These are phyloP conservation scores for Chalcis sispes DNA, from an alignment of 2,888 invertebrate genomes.

Conservation along the genomic window DNA sequence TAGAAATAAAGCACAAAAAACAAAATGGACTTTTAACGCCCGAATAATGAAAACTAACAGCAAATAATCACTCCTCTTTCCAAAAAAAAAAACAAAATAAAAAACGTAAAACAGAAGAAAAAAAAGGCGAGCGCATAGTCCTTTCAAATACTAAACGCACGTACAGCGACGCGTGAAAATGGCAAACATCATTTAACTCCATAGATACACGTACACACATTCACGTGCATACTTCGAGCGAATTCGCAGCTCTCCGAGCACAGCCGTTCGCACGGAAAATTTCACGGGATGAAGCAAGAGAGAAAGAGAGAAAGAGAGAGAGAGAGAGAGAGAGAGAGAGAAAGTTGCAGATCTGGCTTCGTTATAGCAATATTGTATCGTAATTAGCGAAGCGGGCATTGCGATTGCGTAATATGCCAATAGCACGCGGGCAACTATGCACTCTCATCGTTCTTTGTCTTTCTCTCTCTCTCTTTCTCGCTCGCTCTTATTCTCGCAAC, in stretches of 20 bases:
- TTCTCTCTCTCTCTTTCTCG: no score
- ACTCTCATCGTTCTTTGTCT: no score
- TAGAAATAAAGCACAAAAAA: no score
- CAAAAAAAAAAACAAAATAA: not conserved
- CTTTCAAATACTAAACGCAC: not conserved
- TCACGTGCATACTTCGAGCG: not conserved
- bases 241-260: no score
- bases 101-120: not conserved
- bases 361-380: constrained; percentile 56
- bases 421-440: no score
- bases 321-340: no score
- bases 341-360: not conserved
- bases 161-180: constrained; percentile 17
- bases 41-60: no score
- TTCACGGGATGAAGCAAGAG: no score
- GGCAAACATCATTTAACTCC: constrained; percentile 32
- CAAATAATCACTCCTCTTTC: no score
- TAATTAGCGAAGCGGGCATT: constrained; percentile 50
- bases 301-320: no score
- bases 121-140: not conserved
- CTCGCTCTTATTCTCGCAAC: not conserved
- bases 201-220: not conserved
- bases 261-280: constrained; percentile 16
- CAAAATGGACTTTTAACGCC: no score
- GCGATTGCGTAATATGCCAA: constrained; percentile 48